A percentile compares a stretch with the other conserved stretches of the same genome.
Evolutionary conservation across 2,797 vertebrate genomes (phyloP).

Genomic region (Odontamblyopus rebecca): DNA sequence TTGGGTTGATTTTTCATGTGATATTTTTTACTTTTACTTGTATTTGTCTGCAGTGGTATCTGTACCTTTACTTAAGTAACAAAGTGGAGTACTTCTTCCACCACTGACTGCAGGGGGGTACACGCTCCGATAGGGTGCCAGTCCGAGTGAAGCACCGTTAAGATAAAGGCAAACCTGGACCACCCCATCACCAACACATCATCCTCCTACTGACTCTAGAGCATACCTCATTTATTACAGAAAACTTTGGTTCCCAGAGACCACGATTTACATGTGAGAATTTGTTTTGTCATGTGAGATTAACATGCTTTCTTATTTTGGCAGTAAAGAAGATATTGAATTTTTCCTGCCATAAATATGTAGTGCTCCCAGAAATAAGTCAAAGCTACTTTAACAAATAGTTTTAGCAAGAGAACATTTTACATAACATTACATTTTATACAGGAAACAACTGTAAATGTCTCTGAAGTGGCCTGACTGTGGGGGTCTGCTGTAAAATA

Average conservation of each 20-base stretch:
- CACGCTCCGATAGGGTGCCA: conserved; percentile 67
- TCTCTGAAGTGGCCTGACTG: background rate
- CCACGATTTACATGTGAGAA: background rate
- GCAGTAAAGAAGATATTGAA: background rate
- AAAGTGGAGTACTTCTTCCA: no score
- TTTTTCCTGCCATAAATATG: background rate
- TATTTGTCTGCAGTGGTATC: no score
- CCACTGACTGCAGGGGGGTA: conserved; percentile 31
- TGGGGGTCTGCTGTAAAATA: background rate
- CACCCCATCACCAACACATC: conserved; percentile 49
- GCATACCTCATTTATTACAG: conserved; percentile 19
- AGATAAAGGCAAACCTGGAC: conserved; percentile 65
- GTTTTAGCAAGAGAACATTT: background rate
- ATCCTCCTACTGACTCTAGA: conserved; percentile 58
- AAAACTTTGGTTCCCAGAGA: background rate
- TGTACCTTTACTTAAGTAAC: no score
- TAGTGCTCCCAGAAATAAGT: background rate
- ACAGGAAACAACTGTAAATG: background rate
- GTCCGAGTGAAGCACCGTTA: conserved; percentile 73
- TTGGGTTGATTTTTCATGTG: no score
- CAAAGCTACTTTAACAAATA: background rate
- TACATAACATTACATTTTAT: no score
- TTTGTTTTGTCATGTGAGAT: background rate
- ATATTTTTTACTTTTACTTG: no score
- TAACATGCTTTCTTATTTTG: background rate